These are phyloP conservation scores for Plagodis pulveraria DNA, from an alignment of 2,888 invertebrate species.

Conservation along the genomic window DNA sequence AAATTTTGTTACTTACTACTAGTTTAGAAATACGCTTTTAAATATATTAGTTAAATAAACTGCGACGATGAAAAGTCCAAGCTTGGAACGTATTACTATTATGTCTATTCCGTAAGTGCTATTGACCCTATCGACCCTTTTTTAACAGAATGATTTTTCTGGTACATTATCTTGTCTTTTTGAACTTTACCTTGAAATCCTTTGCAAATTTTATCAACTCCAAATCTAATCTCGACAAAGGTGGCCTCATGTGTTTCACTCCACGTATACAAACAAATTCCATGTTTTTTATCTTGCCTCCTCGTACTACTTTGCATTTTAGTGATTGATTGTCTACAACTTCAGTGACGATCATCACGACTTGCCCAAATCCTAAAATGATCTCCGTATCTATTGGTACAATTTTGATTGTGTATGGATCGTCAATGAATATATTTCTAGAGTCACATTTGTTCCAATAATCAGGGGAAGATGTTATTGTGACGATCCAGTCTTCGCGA, in stretches of 20 bases:
- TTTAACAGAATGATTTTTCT: no score
- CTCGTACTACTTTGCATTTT: conserved; percentile 49
- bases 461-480: conserved; percentile 46
- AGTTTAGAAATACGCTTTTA: no score
- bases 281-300: conserved; percentile 43
- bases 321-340: conserved; percentile 44
- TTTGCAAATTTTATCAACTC: conserved; percentile 55
- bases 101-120: no score
- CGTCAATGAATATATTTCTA: conserved; percentile 55
- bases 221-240: conserved; percentile 51
- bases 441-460: conserved; percentile 52
- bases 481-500: conserved; percentile 37
- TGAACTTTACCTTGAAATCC: conserved; percentile 48
- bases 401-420: conserved; percentile 45
- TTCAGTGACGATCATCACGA: conserved; percentile 49
- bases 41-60: no score
- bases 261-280: conserved; percentile 52
- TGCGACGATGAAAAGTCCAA: no score
- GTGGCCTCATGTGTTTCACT: conserved; percentile 46
- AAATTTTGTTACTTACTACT: no score
- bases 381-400: conserved; percentile 53
- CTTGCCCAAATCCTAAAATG: conserved; percentile 48
- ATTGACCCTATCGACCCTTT: no score
- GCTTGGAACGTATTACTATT: no score
- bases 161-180: no score